Percentiles rank a stretch among this genome's conserved stretches.
Evolutionary conservation across 2,113 vertebrate genomes (phyloP).

Genomic region (Bos javanicus): DNA sequence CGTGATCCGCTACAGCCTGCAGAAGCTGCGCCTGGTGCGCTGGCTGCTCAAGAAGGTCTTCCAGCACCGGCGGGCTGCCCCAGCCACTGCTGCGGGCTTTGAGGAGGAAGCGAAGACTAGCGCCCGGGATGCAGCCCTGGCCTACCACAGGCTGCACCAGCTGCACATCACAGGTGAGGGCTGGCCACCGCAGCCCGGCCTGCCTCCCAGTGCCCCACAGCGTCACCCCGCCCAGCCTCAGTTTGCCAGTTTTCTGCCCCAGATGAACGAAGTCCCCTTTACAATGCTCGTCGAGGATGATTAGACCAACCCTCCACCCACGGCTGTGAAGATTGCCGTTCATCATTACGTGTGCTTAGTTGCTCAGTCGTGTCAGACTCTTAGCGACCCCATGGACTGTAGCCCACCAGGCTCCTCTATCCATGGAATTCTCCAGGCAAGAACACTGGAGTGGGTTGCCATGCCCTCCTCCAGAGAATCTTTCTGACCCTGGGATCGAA

Average conservation of each 20-base stretch:
- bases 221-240: accelerated
- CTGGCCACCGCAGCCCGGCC: accelerated
- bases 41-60: constrained; percentile 94
- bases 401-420: neutral
- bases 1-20: constrained; percentile 93
- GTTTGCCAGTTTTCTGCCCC: neutral
- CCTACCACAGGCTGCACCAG: constrained; percentile 94
- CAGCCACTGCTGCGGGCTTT: constrained; percentile 81
- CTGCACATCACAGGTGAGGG: constrained; percentile 93
- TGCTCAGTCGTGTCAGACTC: neutral
- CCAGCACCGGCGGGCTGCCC: constrained; percentile 79
- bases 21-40: constrained; percentile 91
- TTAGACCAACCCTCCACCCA: neutral
- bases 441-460: neutral
- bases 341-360: neutral
- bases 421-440: neutral
- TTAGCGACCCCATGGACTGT: neutral
- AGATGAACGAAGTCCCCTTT: neutral
- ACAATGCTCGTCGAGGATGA: neutral
- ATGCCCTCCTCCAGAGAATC: neutral
- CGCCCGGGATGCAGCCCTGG: constrained; percentile 90
- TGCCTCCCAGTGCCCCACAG: accelerated
- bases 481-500: neutral
- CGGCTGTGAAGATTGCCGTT: neutral
- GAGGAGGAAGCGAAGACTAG: constrained; percentile 95